Evolutionary conservation across 2,113 vertebrate species (phyloP).

Genomic region (Laticauda colubrina): DNA sequence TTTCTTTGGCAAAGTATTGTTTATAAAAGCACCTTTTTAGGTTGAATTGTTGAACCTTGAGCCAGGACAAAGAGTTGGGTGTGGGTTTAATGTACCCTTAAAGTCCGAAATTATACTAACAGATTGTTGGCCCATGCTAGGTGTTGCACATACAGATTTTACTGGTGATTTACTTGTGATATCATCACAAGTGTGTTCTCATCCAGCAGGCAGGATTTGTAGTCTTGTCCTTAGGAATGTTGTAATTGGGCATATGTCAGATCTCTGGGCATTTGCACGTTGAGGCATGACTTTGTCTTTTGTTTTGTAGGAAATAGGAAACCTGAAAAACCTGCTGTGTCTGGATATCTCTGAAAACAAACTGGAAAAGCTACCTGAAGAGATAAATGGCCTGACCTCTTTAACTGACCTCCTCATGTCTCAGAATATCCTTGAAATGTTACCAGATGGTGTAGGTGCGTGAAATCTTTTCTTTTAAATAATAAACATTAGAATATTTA

Average conservation of each 20-base stretch:
- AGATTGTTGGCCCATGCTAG: conserved; percentile 29
- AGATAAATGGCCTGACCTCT: conserved; percentile 83
- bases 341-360: conserved; percentile 98
- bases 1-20: neutral
- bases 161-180: conserved; percentile 15
- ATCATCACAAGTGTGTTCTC: neutral
- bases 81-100: neutral
- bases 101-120: conserved; percentile 19
- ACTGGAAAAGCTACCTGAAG: conserved; percentile 90
- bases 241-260: conserved; percentile 22
- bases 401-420: conserved; percentile 93
- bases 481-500: neutral
- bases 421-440: conserved; percentile 87
- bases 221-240: conserved; percentile 29
- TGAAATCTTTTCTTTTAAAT: conserved; percentile 13
- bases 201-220: conserved; percentile 18
- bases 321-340: conserved; percentile 90
- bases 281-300: conserved; percentile 43
- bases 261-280: conserved; percentile 35
- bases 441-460: conserved; percentile 92
- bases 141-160: neutral
- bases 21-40: neutral
- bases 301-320: conserved; percentile 84
- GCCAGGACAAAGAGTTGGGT: neutral
- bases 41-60: neutral